Conservation (phyloP, 2,113 vertebrate genomes). For the Cromileptes altivelis region DNA sequence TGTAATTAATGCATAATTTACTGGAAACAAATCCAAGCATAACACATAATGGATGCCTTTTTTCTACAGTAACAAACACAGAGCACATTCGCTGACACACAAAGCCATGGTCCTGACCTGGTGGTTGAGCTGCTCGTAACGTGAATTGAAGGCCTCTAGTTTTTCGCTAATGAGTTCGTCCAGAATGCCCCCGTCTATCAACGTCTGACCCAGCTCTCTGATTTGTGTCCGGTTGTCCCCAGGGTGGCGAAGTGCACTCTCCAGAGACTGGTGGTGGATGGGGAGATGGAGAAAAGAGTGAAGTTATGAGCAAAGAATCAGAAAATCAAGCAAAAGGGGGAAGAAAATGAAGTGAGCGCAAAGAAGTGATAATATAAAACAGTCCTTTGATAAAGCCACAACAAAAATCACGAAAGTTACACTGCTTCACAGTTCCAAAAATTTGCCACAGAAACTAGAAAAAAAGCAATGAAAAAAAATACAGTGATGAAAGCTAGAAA, state of each 20-base stretch:
- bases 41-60: background rate
- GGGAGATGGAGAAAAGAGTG: conserved; percentile 25
- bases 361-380: background rate
- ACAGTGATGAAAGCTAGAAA: background rate
- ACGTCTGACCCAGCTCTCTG: conserved; percentile 95
- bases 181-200: conserved; percentile 98
- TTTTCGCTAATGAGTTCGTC: conserved; percentile 99
- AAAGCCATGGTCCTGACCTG: conserved; percentile 85
- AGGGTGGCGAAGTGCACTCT: conserved; percentile 93
- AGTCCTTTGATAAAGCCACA: conserved; percentile 2
- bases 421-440: conserved; percentile 16
- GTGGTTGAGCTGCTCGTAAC: conserved; percentile 92
- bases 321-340: conserved; percentile 13
- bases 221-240: conserved; percentile 98
- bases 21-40: background rate
- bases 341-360: background rate
- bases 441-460: background rate
- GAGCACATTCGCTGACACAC: background rate
- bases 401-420: background rate
- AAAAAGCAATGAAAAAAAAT: background rate
- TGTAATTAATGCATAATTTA: background rate
- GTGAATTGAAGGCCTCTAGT: conserved; percentile 93
- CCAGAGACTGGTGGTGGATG: conserved; percentile 86
- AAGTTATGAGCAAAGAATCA: background rate
- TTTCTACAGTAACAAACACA: background rate